A percentile compares a stretch with the other conserved stretches of the same genome.
phyloP scores from a whole-genome alignment of 2,888 invertebrate genomes.

The Cybosia mesomella region DNA sequence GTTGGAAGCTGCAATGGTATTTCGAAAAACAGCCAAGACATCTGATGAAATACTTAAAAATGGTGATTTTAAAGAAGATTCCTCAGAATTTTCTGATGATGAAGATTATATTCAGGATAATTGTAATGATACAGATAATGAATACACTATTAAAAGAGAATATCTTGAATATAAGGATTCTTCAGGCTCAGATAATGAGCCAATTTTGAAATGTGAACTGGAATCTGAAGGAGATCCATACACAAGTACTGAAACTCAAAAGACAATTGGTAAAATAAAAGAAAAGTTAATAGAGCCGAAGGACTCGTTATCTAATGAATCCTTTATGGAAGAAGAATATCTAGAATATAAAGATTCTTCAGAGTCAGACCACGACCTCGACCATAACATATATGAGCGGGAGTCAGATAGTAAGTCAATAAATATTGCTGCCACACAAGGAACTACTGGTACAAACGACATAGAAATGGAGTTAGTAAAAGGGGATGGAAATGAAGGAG shows the following conservation, averaged over 20 bases:
- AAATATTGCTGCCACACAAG: background rate
- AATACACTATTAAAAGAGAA: slow-evolving; percentile 32
- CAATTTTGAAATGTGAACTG: slow-evolving; percentile 19
- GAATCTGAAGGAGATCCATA: slow-evolving; percentile 22
- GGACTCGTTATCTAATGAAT: background rate
- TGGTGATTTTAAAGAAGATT: background rate
- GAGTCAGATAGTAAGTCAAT: background rate
- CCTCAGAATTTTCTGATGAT: slow-evolving; percentile 3
- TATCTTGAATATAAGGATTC: slow-evolving; percentile 35
- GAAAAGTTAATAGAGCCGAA: background rate
- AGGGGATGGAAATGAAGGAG: slow-evolving; percentile 13
- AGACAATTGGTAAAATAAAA: background rate
- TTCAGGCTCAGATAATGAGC: slow-evolving; percentile 28
- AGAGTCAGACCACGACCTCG: background rate
- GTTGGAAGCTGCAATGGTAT: slow-evolving; percentile 47
- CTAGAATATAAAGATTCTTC: background rate
- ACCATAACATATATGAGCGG: background rate
- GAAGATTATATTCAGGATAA: background rate
- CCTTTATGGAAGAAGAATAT: background rate
- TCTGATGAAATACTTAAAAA: slow-evolving; percentile 37
- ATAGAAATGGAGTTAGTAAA: slow-evolving; percentile 21
- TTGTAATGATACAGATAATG: slow-evolving; percentile 25
- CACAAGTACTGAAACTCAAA: slow-evolving; percentile 8
- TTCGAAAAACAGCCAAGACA: slow-evolving; percentile 45
- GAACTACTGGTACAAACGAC: background rate